phyloP scores from a whole-genome alignment of 1,140 invertebrate species.

The Ceratosolen solmsi region DNA sequence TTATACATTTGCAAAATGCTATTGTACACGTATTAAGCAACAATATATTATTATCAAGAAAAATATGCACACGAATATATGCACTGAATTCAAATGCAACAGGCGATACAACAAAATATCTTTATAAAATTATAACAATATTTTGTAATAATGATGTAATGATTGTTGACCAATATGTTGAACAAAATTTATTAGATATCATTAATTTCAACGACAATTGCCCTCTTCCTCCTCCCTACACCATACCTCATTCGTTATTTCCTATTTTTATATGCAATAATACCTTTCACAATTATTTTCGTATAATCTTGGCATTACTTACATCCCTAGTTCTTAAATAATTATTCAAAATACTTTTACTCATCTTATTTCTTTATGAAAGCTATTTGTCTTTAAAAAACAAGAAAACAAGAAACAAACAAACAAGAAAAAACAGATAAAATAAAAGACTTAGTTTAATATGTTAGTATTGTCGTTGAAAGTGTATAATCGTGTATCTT shows the following conservation, averaged over 20 bases:
- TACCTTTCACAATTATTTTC: not conserved
- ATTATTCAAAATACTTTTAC: no score
- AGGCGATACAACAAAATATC: not conserved
- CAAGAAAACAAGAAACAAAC: no score
- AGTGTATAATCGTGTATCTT: no score
- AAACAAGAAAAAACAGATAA: no score
- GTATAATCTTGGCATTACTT: not conserved
- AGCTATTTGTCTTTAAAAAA: no score
- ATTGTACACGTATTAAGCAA: not conserved
- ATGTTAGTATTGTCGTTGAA: no score
- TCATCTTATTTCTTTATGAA: no score
- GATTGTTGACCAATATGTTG: not conserved
- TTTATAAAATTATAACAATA: not conserved
- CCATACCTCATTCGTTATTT: not conserved
- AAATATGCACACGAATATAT: not conserved
- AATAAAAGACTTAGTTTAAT: no score
- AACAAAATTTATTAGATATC: not conserved
- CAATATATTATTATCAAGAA: not conserved
- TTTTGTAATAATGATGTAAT: not conserved
- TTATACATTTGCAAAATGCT: not conserved
- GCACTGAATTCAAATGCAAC: not conserved
- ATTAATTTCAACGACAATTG: not conserved
- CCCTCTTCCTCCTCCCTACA: no score
- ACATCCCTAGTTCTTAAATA: no score
- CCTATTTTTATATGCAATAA: not conserved